A percentile compares a stretch with the other conserved stretches of the same genome.
These are phyloP conservation scores for Theonella swinhoei DNA, from an alignment of 37 sponge, comb jelly and placozoan genomes.

Conservation along the genomic window DNA sequence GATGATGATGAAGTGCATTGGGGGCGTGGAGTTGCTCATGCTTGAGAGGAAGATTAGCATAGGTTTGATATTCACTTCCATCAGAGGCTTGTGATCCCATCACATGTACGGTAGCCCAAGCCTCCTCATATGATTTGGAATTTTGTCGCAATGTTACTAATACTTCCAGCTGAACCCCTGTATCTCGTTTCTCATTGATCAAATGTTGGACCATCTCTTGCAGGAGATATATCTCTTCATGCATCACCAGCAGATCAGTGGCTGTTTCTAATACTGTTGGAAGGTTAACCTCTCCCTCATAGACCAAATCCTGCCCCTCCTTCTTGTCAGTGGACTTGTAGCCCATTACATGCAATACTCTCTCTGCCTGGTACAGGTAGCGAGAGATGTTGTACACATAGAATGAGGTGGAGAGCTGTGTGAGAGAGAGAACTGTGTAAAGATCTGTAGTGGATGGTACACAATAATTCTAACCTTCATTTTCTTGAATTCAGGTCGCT, in stretches of 20 bases:
- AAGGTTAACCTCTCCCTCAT: conserved; percentile 9
- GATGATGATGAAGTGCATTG: too few relatives aligned
- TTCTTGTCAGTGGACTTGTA: background rate
- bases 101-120: too few relatives aligned
- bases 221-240: conserved; percentile 26
- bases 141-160: too few relatives aligned
- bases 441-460: background rate
- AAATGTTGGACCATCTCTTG: background rate
- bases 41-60: too few relatives aligned
- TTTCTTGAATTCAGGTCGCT: conserved; percentile 43
- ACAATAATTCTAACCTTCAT: conserved; percentile 41
- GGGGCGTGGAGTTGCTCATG: too few relatives aligned
- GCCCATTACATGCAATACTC: conserved; percentile 37
- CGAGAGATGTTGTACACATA: conserved; percentile 45
- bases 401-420: conserved; percentile 38
- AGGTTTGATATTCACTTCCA: too few relatives aligned
- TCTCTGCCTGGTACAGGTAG: conserved; percentile 39
- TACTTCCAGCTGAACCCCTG: too few relatives aligned
- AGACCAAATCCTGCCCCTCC: conserved; percentile 21
- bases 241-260: conserved; percentile 48
- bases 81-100: too few relatives aligned
- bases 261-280: conserved; percentile 3
- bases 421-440: background rate
- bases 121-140: too few relatives aligned
- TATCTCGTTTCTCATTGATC: too few relatives aligned